A percentile compares a stretch with the other conserved stretches of the same genome.
Evolutionary conservation across 2,888 invertebrate genomes (phyloP).

Genomic region (Xestia rhomboidea): DNA sequence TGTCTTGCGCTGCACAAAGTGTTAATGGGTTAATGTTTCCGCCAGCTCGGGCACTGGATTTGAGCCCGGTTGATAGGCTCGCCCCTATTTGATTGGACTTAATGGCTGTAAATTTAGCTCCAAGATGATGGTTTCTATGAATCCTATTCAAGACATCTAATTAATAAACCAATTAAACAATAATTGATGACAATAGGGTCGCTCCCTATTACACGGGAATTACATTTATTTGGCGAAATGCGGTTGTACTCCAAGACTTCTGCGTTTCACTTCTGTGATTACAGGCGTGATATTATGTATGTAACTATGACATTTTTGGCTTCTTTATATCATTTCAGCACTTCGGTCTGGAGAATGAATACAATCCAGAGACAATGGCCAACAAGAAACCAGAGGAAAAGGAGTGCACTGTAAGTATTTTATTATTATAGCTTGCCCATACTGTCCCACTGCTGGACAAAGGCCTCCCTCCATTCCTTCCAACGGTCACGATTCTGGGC

Average conservation of each 20-base stretch:
- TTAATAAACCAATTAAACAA: neutral
- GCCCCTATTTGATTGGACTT: no score
- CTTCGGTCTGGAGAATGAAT: conserved; percentile 84
- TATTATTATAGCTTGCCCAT: no score
- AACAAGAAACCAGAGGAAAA: conserved; percentile 78
- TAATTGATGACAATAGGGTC: neutral
- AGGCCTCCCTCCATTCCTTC: no score
- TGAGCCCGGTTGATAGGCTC: no score
- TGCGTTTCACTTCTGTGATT: neutral
- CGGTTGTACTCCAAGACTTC: neutral
- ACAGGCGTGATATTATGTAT: neutral
- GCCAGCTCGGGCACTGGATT: no score
- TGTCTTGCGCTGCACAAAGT: neutral
- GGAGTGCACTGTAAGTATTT: conserved; percentile 81
- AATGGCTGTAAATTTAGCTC: no score
- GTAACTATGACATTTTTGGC: neutral
- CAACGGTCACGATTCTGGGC: no score
- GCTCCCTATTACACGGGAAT: neutral
- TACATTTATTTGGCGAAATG: neutral
- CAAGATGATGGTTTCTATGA: no score
- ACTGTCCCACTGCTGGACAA: no score
- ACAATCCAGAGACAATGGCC: conserved; percentile 82
- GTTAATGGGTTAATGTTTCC: neutral
- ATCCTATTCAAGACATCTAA: neutral
- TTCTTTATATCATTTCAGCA: conserved; percentile 73